Conservation (phyloP, 2,888 invertebrate species). For the Athrips mouffetella region DNA sequence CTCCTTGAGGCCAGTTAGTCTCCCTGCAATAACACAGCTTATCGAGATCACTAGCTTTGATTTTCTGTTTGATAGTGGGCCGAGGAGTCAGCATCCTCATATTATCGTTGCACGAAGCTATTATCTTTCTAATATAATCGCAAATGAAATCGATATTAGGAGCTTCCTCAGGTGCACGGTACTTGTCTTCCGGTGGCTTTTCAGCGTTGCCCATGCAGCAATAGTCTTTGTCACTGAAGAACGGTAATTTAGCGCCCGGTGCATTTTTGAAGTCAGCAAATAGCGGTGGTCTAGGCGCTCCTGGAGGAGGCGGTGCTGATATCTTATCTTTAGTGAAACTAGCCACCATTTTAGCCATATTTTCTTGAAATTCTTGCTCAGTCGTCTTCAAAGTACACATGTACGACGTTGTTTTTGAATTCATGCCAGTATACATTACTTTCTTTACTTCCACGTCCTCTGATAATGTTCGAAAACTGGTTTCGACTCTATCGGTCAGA, state of each 20-base stretch:
- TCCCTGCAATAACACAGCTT: conserved; percentile 64
- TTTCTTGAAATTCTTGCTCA: conserved; percentile 55
- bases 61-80: conserved; percentile 55
- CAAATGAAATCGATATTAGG: conserved; percentile 61
- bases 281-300: conserved; percentile 41
- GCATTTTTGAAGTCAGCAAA: conserved; percentile 66
- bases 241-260: conserved; percentile 57
- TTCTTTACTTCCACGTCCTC: conserved; percentile 61
- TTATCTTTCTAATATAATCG: conserved; percentile 65
- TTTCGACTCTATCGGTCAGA: conserved; percentile 57
- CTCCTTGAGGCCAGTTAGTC: conserved; percentile 56
- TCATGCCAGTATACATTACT: conserved; percentile 63
- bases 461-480: conserved; percentile 62
- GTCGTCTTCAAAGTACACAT: conserved; percentile 68
- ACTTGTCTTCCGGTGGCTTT: conserved; percentile 60
- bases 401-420: conserved; percentile 64
- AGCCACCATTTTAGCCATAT: conserved; percentile 42
- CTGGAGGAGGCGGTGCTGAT: conserved; percentile 22
- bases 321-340: conserved; percentile 47
- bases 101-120: conserved; percentile 68
- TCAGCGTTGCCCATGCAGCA: conserved; percentile 63
- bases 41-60: conserved; percentile 68
- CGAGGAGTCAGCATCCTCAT: conserved; percentile 70
- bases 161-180: conserved; percentile 58
- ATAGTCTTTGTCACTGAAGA: conserved; percentile 58